phyloP scores from a whole-genome alignment of 2,113 vertebrate species.

The Pollachius pollachius region DNA sequence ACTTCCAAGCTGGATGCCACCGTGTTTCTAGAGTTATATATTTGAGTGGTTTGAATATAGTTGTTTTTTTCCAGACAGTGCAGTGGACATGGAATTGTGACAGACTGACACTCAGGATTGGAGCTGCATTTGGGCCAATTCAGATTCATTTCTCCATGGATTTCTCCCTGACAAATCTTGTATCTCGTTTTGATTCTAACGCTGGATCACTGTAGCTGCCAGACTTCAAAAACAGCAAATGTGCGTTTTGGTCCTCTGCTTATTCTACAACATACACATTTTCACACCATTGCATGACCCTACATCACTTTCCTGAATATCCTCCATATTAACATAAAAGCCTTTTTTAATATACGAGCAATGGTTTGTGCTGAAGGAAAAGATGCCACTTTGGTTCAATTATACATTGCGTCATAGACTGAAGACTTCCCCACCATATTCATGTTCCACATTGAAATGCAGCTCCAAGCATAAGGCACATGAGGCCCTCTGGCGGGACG shows the following conservation, averaged over 20 bases:
- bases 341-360: slow-evolving; percentile 38
- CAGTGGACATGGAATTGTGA: slow-evolving; percentile 23
- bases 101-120: slow-evolving; percentile 33
- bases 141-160: slow-evolving; percentile 12
- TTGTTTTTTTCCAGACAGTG: slow-evolving; percentile 20
- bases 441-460: slow-evolving; percentile 28
- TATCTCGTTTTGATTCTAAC: slow-evolving; percentile 32
- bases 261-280: background rate
- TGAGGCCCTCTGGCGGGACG: slow-evolving; percentile 47
- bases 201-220: slow-evolving; percentile 41
- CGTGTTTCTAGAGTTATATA: slow-evolving; percentile 15
- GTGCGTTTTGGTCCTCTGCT: slow-evolving; percentile 27
- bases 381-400: too few relatives aligned
- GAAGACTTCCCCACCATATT: slow-evolving; percentile 31
- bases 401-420: slow-evolving; percentile 19
- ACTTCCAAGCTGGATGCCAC: slow-evolving; percentile 21
- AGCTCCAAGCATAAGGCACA: slow-evolving; percentile 39
- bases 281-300: too few relatives aligned
- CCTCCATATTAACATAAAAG: slow-evolving; percentile 32
- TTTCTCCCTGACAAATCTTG: slow-evolving; percentile 15
- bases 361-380: slow-evolving; percentile 21
- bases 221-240: slow-evolving; percentile 39
- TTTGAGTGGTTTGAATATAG: slow-evolving; percentile 14
- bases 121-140: slow-evolving; percentile 16
- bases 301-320: slow-evolving; percentile 25